A percentile compares a stretch with the other conserved stretches of the same genome.
phyloP scores from a whole-genome alignment of 2,797 vertebrate species.

The Heterohyrax brucei region DNA sequence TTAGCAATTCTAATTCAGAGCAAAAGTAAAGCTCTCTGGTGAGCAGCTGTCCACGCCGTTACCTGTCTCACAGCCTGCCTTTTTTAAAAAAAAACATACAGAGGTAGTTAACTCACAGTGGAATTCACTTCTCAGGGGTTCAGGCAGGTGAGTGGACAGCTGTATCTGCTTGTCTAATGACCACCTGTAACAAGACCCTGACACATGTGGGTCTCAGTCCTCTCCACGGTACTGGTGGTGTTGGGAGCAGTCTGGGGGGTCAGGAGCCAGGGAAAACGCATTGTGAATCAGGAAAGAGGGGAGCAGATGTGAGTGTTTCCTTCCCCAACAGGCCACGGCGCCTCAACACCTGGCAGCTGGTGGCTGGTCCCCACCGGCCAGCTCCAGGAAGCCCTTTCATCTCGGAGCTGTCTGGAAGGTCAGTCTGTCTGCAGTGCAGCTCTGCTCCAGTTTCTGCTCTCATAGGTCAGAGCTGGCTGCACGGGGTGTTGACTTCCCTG shows the following conservation, averaged over 20 bases:
- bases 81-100: neutral
- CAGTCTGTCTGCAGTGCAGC: too few species aligned
- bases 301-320: too few species aligned
- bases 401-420: neutral
- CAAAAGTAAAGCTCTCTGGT: fast-evolving
- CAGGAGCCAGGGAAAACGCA: too few species aligned
- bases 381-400: neutral
- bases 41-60: too few species aligned
- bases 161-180: fast-evolving
- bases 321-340: too few species aligned
- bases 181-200: fast-evolving
- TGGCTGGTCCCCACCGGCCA: neutral
- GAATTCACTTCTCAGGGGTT: neutral
- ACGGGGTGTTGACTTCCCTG: too few species aligned
- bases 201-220: too few species aligned
- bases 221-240: too few species aligned
- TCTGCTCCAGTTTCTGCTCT: neutral
- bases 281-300: too few species aligned
- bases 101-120: neutral
- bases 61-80: neutral
- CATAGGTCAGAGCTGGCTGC: neutral
- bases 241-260: too few species aligned
- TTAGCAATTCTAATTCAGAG: fast-evolving
- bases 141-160: neutral
- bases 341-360: neutral